phyloP scores from a whole-genome alignment of 2,113 vertebrate species.

The Odocoileus virginianus region DNA sequence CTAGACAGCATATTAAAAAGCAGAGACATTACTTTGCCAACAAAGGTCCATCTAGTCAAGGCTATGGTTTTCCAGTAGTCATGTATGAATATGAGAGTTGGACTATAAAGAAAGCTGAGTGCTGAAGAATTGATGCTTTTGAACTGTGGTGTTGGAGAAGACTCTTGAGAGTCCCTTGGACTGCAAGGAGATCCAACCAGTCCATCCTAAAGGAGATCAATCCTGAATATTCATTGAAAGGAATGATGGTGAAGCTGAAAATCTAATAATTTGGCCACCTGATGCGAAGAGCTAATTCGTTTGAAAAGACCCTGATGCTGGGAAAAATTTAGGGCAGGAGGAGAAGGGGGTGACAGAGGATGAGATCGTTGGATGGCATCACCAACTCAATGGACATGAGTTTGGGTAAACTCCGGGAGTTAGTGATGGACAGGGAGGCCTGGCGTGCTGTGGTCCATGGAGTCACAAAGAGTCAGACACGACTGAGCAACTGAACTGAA shows the following conservation, averaged over 20 bases:
- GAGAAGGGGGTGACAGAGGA: no score
- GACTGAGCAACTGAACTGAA: background rate
- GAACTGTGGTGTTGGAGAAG: background rate
- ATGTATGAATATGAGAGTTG: background rate
- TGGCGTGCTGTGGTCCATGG: background rate
- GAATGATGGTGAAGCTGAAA: background rate
- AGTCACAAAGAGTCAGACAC: fast-evolving
- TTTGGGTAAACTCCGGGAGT: background rate
- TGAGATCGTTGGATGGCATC: background rate
- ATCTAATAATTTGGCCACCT: background rate
- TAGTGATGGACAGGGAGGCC: background rate
- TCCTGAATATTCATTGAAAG: background rate
- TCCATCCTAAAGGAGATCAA: background rate
- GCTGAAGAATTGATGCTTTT: background rate
- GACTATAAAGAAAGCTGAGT: background rate
- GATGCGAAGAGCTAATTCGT: background rate
- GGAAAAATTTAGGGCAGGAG: background rate
- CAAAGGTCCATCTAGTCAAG: background rate
- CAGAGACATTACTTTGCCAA: background rate
- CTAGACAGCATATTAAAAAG: background rate
- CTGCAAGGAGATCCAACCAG: background rate
- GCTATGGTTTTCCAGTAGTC: background rate
- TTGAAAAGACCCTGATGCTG: background rate
- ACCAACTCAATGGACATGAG: background rate
- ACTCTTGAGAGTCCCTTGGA: background rate